Base-by-base conservation (phyloP, 2,113 vertebrate genomes). In the Limnothrissa miodon region DNA sequence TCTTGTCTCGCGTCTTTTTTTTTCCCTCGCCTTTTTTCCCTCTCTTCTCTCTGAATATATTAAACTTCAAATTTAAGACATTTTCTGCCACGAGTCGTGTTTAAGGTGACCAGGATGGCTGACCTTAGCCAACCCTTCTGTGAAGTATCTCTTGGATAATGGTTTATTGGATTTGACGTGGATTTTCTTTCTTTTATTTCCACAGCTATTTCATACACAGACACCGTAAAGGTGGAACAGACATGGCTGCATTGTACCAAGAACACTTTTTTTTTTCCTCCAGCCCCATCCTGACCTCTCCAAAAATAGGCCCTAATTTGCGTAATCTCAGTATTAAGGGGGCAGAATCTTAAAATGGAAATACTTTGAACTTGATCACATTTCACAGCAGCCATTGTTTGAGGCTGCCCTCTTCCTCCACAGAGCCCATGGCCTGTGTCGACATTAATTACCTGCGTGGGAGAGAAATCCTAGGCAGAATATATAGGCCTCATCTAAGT, bases 41-140 rank as follows among this genome's bases (percentile, higher is more conserved):
- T 15, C 33, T 36, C 15, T 36, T 33, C 13, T 56, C 51, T 23
- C 51, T 23, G 51, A 74, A 33, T 36, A 74, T 15, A 74, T 74
- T 62, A 62, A 29, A 83, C 81, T 83, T 36, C 70, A 80, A 86
- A 80, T 84, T 83, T 82, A 86, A 85, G 81, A 83, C 74, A 82
- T 80, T 82, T 70, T 80, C 53, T 44, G 39, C 36, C 33, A 33
- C 29, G 66, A 36, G 11, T 74, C 59, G 10, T 74, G 66, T 74
- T 33, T 33, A 74, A 74, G 66, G 66, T 36, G 66, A 74, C 66
- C 10, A 33, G 66, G 10, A 74, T 74, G 29, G 66, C 66, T 74
- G 66, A 74, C 66, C 66, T 74, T 11, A 19, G 29, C 33, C 0
- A 13, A 74, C 11, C 66, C 66, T 33, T 36, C 33, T 15, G 33